Conservation (phyloP, 2,797 vertebrate species). For the Liasis olivaceus region DNA sequence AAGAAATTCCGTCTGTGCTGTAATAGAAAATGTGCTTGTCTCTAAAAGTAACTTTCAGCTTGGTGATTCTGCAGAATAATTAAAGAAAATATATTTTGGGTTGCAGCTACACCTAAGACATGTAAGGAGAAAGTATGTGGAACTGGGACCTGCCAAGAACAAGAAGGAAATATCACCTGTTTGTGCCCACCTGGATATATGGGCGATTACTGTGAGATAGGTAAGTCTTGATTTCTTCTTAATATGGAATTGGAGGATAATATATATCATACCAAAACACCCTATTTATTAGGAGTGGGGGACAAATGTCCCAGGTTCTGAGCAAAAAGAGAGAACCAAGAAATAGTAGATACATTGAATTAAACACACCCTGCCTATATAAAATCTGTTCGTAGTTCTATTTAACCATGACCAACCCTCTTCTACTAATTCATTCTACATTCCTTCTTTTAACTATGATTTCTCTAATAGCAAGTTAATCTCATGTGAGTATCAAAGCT, state of each 20-base stretch:
- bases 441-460: not conserved
- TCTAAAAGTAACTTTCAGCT: not conserved
- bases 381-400: not conserved
- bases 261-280: not conserved
- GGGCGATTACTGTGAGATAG: constrained; percentile 57
- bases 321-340: not conserved
- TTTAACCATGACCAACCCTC: not conserved
- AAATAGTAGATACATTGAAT: not conserved
- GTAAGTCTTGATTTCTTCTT: constrained; percentile 45
- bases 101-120: constrained; percentile 59
- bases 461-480: not conserved
- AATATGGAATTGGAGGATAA: not conserved
- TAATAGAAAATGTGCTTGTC: not conserved
- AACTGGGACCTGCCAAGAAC: constrained; percentile 68
- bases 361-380: too few species aligned
- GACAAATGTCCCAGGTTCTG: not conserved
- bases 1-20: not conserved
- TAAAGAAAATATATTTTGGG: not conserved
- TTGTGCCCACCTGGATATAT: constrained; percentile 60
- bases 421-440: not conserved
- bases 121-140: constrained; percentile 75
- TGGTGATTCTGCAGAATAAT: not conserved
- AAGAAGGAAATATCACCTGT: constrained; percentile 61
- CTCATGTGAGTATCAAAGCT: not conserved
- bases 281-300: not conserved